Evolutionary conservation across 2,888 invertebrate genomes (phyloP), one percentile per base, ranked within the genome.

Genomic region (Limnephilus auricula): DNA sequence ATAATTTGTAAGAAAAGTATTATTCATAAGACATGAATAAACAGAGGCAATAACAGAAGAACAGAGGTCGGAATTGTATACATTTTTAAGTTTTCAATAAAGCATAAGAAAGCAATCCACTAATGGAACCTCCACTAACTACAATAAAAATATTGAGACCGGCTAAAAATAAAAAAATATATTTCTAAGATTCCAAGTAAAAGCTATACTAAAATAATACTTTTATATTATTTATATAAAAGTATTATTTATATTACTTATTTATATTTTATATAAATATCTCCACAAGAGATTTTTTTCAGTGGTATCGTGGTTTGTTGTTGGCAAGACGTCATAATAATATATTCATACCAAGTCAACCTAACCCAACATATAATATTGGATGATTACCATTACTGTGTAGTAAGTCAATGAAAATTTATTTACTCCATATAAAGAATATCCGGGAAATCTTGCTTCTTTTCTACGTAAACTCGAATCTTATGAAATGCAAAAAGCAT

Each of bases 41-140:
- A 37, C 40, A 84, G 40, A 40, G n/a, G 5, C 37, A 37, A 18
- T 37, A 6, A 84, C 34, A 40, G 34, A 5, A 40, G 37, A 40
- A 30, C 34, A 84, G 37, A 37, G 37, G 30, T 40, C 37, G 37
- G 50, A 65, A 25, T 65, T 65, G 18, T n/a, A n/a, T 37, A 84
- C 40, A 37, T 84, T 34, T 34, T n/a, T n/a, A 18, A 83, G 32
- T 83, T 34, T 40, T 32, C 4, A 37, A 34, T 37, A 84, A 37
- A 40, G n/a, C 34, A 34, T 25, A n/a, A 40, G 40, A 84, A 84
- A 84, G 84, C 40, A 84, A 84, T 84, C 40, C 30, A 37, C 40
- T 40, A 40, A 84, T 84, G 84, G 84, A 84, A 84, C 15, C 40
- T n/a, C 18, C 45, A 2, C 3, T 13, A 15, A 45, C 45, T 84